Evolutionary conservation across 1,140 invertebrate genomes (phyloP).

Genomic region (Bombus confusus): DNA sequence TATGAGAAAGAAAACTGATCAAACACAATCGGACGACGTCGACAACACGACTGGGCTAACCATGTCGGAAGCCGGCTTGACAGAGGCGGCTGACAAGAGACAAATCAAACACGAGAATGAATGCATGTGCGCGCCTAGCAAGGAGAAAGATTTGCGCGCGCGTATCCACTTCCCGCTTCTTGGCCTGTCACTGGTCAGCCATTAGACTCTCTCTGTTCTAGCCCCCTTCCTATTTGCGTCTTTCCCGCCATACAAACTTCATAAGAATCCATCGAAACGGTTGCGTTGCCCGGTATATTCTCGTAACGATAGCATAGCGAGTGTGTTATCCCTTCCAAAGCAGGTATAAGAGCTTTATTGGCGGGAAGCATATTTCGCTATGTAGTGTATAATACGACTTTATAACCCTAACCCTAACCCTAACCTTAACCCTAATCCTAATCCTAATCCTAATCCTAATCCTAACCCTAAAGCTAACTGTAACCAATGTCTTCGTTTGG

Average conservation of each 20-base stretch:
- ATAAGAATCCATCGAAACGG: neutral
- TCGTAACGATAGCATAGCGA: constrained; percentile 1
- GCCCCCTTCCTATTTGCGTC: neutral
- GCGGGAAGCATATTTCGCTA: constrained; percentile 70
- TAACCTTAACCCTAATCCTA: no score
- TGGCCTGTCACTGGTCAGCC: neutral
- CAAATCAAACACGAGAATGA: constrained; percentile 32
- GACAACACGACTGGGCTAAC: constrained; percentile 31
- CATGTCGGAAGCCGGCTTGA: constrained; percentile 46
- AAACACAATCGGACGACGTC: neutral
- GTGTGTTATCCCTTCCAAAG: constrained; percentile 5
- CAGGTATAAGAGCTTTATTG: constrained; percentile 39
- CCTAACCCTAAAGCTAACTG: no score
- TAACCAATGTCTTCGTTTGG: neutral
- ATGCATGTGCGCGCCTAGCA: constrained; percentile 20
- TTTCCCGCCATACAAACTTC: constrained; percentile 38
- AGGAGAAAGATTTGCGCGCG: constrained; percentile 17
- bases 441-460: rapidly evolving
- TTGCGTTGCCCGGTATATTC: constrained; percentile 25
- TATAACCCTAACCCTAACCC: neutral
- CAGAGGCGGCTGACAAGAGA: constrained; percentile 30
- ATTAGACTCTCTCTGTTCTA: constrained; percentile 19
- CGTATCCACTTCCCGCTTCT: constrained; percentile 24
- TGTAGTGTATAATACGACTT: neutral
- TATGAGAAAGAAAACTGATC: neutral